phyloP scores from a whole-genome alignment of 2,888 invertebrate species.

The Chrysodeixis includens region DNA sequence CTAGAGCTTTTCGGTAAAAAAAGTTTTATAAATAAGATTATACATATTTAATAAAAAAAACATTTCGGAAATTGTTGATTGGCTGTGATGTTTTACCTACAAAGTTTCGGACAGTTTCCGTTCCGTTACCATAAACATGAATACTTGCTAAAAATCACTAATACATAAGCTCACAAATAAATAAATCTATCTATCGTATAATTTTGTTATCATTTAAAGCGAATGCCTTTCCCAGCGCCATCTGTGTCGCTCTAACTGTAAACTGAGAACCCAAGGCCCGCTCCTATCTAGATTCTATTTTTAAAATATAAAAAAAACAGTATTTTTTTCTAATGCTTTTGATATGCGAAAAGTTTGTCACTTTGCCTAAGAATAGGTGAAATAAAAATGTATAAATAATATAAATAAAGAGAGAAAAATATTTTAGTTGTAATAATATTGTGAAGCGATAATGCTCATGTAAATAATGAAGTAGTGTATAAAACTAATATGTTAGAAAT shows the following conservation, averaged over 20 bases:
- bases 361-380: conserved; percentile 83
- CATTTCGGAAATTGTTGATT: conserved; percentile 49
- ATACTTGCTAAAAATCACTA: conserved; percentile 19
- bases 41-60: conserved; percentile 33
- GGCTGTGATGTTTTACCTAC: conserved; percentile 58
- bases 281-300: conserved; percentile 62
- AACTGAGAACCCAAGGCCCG: conserved; percentile 56
- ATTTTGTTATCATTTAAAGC: conserved; percentile 33
- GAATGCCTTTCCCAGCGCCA: conserved; percentile 48
- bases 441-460: conserved; percentile 88
- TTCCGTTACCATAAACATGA: conserved; percentile 36
- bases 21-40: conserved; percentile 2
- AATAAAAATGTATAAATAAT: conserved; percentile 84
- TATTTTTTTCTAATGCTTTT: conserved; percentile 66
- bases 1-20: conserved; percentile 8
- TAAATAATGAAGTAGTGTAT: conserved; percentile 88
- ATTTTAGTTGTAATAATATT: conserved; percentile 87
- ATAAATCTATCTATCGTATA: conserved; percentile 25
- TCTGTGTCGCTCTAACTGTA: conserved; percentile 46
- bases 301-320: conserved; percentile 59
- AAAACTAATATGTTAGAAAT: conserved; percentile 88
- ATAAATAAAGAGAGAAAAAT: conserved; percentile 86
- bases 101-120: conserved; percentile 43
- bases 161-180: conserved; percentile 29
- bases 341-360: conserved; percentile 76